Evolutionary conservation across 30 jellyfish, hydroid and myxozoan genomes (phyloP), one percentile per base, ranked within the genome.

Genomic region (Hydra vulgaris): DNA sequence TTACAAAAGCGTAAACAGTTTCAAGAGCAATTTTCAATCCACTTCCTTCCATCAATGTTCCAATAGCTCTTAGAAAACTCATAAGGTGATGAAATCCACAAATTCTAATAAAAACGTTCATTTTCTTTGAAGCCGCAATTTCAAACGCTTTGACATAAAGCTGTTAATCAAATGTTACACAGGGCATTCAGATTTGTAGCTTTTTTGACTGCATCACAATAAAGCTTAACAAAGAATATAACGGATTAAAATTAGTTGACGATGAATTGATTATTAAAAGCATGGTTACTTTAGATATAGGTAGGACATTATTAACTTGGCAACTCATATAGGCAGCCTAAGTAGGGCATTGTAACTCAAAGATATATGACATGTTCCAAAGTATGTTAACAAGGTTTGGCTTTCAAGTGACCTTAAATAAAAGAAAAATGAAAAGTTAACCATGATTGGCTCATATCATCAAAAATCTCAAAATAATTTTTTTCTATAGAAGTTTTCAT

Each of bases 1-100:
- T 56, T n/a, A 56, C 71, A 56, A n/a, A n/a, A n/a, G n/a, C n/a
- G 71, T 56, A 15, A 56, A 56, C 71, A n/a, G n/a, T 56, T 15
- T 56, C 71, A 56, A 56, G 71, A 56, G 71, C 71, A n/a, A n/a
- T 56, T 56, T 56, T 56, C n/a, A n/a, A n/a, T n/a, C n/a, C n/a
- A n/a, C n/a, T n/a, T n/a, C n/a, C n/a, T n/a, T n/a, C n/a, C n/a
- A n/a, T n/a, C n/a, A n/a, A n/a, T n/a, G n/a, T n/a, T n/a, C n/a
- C n/a, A n/a, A n/a, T n/a, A n/a, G n/a, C n/a, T n/a, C n/a, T n/a
- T n/a, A n/a, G n/a, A n/a, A n/a, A n/a, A n/a, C n/a, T n/a, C n/a
- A n/a, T n/a, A n/a, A n/a, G n/a, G n/a, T n/a, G n/a, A n/a, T n/a
- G n/a, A n/a, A n/a, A n/a, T n/a, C n/a, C n/a, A n/a, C n/a, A n/a